phyloP scores from a whole-genome alignment of 2,888 invertebrate species.

The Thelaira solivaga region DNA sequence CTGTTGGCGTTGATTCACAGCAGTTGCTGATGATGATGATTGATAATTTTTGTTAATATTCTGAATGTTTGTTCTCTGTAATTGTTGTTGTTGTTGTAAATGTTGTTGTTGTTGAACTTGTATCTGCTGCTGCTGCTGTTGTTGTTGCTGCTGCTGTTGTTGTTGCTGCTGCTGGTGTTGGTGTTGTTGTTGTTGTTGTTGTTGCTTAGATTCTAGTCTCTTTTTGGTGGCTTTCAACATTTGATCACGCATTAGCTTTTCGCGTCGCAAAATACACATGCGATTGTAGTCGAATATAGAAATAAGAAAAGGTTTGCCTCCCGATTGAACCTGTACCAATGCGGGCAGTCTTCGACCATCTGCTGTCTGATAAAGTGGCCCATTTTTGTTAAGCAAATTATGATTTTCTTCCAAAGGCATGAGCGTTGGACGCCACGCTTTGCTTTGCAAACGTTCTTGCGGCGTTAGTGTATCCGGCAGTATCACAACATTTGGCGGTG shows the following conservation, averaged over 20 bases:
- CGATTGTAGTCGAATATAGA: conserved; percentile 88
- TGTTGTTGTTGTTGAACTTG: conserved; percentile 35
- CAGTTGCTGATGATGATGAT: background rate
- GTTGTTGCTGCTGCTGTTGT: conserved; percentile 44
- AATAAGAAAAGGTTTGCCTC: conserved; percentile 88
- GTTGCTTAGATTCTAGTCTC: conserved; percentile 62
- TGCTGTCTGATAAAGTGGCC: conserved; percentile 79
- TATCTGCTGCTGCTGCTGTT: conserved; percentile 44
- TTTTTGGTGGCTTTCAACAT: conserved; percentile 74
- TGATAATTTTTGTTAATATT: conserved; percentile 51
- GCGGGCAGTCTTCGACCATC: conserved; percentile 81
- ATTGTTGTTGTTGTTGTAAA: conserved; percentile 18
- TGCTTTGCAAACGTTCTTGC: conserved; percentile 78
- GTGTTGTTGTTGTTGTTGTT: conserved; percentile 62
- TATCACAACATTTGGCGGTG: conserved; percentile 74
- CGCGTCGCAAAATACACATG: conserved; percentile 85
- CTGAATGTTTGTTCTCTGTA: conserved; percentile 45
- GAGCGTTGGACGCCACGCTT: conserved; percentile 85
- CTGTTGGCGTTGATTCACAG: conserved; percentile 48
- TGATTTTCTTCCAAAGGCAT: conserved; percentile 81
- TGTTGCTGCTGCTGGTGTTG: conserved; percentile 59
- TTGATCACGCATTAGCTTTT: conserved; percentile 81
- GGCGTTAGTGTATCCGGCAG: conserved; percentile 75
- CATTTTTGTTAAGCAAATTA: conserved; percentile 69
- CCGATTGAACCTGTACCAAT: conserved; percentile 85